Evolutionary conservation across 2,113 vertebrate genomes (phyloP), one percentile per base, ranked within the genome.

Genomic region (Eurypyga helias): DNA sequence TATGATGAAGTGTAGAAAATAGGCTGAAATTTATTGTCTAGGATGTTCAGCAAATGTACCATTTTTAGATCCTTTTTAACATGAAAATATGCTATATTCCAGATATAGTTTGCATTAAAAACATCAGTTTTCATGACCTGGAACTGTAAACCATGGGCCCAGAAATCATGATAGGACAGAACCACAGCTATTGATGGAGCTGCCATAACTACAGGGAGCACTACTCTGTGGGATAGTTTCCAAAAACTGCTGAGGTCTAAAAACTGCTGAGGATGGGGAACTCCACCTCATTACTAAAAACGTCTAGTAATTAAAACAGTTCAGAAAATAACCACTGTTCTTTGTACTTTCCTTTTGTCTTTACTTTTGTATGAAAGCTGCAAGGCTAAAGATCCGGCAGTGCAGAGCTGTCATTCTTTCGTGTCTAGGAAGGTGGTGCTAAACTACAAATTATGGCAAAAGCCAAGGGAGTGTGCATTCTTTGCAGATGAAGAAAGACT

Each of bases 401-500:
- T 62, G 98, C 98, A 89, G 99, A 99, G 96, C 96, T 99, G 89
- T 78, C 98, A 33, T 99, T 99, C 97, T 98, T 98, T 51, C 95
- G 97, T 95, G 85, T 98, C 78, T 95, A 98, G 95, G 98, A 98
- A 81, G 99, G 99, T 97, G 98, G 98, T 46, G 98, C 98, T 84
- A 99, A 99, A 97, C 83, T 98, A 97, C 99, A 99, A 96, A 98
- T 98, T 83, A 99, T 99, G 98, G 98, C 98, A 54, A 98, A 98
- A 96, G 98, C 98, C 13, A 96, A 57, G 81, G 98, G 92, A 46
- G n/a, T 6, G 2, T 60, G 62, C 9, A 19, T 13, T 48, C 46
- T 9, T 64, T 78, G 58, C 46, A 57, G 82, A 12, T 9, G 38
- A 70, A 41, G 48, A 66, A 45, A 9, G 25, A 62, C 3, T 76